These are phyloP conservation scores for Choristoneura fumiferana DNA, from an alignment of 1,140 invertebrate genomes.

Conservation along the genomic window DNA sequence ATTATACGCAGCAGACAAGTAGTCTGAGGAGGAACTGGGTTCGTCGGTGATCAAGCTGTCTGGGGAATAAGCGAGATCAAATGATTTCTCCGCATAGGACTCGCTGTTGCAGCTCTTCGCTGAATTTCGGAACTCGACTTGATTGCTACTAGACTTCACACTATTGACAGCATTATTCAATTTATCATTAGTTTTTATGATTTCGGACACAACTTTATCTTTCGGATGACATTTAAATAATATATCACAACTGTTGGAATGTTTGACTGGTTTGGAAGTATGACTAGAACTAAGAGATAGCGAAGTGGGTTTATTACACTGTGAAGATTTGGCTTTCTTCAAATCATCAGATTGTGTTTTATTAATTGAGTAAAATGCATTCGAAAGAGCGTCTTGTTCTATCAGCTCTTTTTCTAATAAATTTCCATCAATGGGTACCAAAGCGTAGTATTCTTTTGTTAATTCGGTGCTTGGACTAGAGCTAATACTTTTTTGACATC, in stretches of 20 bases:
- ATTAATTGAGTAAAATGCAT: conserved; percentile 68
- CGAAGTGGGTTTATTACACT: conserved; percentile 58
- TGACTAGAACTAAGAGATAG: conserved; percentile 67
- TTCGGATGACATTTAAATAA: conserved; percentile 38
- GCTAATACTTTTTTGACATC: conserved; percentile 43
- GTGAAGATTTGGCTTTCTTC: conserved; percentile 31
- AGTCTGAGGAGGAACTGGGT: conserved; percentile 70
- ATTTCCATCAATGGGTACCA: conserved; percentile 66
- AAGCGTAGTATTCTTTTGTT: conserved; percentile 63
- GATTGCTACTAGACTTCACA: conserved; percentile 27
- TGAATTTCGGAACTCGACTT: conserved; percentile 21
- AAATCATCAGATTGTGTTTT: conserved; percentile 49
- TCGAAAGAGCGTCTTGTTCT: conserved; percentile 66
- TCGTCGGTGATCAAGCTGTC: conserved; percentile 69
- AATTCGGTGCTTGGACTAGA: conserved; percentile 62
- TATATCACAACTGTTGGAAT: conserved; percentile 69
- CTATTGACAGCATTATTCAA: conserved; percentile 20
- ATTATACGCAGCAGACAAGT: conserved; percentile 61
- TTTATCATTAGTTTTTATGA: conserved; percentile 29
- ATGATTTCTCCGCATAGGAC: conserved; percentile 30
- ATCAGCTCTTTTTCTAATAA: conserved; percentile 64
- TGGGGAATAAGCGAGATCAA: conserved; percentile 52
- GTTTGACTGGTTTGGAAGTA: conserved; percentile 56
- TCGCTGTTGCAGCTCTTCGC: conserved; percentile 30
- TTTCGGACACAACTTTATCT: conserved; percentile 27